phyloP scores from a whole-genome alignment of 2,113 vertebrate genomes.

The Saguinus imperator region DNA sequence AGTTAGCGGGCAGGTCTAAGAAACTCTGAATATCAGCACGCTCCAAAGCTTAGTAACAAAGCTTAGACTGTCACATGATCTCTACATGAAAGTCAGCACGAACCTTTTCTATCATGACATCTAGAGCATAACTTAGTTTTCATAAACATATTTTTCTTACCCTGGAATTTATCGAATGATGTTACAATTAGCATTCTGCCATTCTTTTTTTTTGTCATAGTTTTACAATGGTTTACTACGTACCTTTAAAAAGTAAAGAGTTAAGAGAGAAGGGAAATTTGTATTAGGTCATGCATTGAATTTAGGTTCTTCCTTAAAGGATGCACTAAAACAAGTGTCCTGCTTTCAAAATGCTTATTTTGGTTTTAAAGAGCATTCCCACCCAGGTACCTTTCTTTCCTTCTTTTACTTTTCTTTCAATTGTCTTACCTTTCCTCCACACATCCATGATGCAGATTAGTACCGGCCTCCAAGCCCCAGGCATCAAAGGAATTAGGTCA shows the following conservation, averaged over 20 bases:
- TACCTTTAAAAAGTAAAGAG: not conserved
- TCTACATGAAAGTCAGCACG: not conserved
- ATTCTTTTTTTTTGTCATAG: not conserved
- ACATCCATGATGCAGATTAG: constrained; percentile 68
- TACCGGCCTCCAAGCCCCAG: constrained; percentile 54
- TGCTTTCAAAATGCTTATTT: not conserved
- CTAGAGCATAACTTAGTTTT: not conserved
- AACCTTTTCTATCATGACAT: constrained; percentile 22
- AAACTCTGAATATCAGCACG: constrained; percentile 43
- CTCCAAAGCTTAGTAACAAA: constrained; percentile 37
- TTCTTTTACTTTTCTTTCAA: not conserved
- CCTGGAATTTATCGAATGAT: not conserved
- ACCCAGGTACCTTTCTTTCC: not conserved
- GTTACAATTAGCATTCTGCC: constrained; percentile 17
- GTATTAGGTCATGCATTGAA: not conserved
- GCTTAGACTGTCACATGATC: not conserved
- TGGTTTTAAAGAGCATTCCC: not conserved
- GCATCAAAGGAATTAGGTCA: constrained; percentile 80
- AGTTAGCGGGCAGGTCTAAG: constrained; percentile 41
- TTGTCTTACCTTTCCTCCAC: constrained; percentile 56
- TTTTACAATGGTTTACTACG: not conserved
- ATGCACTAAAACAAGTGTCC: not conserved
- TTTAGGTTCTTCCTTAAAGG: not conserved
- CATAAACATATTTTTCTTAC: not conserved
- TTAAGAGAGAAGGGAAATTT: not conserved